Base-by-base conservation (phyloP, 2,797 vertebrate species). In the Anableps anableps region DNA sequence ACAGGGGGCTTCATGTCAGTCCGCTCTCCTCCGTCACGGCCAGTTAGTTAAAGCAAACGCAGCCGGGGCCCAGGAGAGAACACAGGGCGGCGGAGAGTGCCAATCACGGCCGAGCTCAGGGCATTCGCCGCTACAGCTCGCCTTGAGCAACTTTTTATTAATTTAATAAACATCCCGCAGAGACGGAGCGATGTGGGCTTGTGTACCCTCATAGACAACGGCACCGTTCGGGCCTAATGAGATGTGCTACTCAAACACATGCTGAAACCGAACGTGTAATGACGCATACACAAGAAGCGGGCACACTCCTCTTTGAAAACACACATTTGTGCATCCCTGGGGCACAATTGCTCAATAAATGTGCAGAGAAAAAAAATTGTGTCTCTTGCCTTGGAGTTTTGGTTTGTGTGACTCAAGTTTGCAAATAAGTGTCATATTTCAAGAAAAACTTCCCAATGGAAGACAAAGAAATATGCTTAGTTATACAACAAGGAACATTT, bases 161-260 rank as follows among this genome's bases (percentile, higher is more conserved):
- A 96, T 96, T 95, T 95, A 96, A 95, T 96, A 95, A 96, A 96
- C 94, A 96, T 95, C 94, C 96, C 93, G 80, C 86, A 80, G 95
- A 95, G 93, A 94, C 84, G 38, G 47, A 62, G 88, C 43, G 3
- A 73, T 74, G 83, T 86, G 89, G 90, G 89, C 91, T 80, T 71
- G 34, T 53, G 82, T 86, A 79, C 81, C 85, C 83, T 88, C 79
- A 43, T 82, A 85, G 88, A 92, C 89, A 87, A 91, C 88, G 81
- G 83, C 79, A 2, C 72, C 31, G 68, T 82, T 84, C 83, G 43
- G 87, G 82, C 83, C 89, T 94, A 94, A 95, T 94, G 94, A 95
- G 93, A 93, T 70, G 86, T 79, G 77, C 86, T 89, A 72, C 83
- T 75, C 77, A 79, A 68, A 75, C 75, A 81, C 68, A 58, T 29